These are phyloP conservation scores for Gymnobelideus leadbeateri DNA, from an alignment of 2,113 vertebrate species.

Conservation along the genomic window DNA sequence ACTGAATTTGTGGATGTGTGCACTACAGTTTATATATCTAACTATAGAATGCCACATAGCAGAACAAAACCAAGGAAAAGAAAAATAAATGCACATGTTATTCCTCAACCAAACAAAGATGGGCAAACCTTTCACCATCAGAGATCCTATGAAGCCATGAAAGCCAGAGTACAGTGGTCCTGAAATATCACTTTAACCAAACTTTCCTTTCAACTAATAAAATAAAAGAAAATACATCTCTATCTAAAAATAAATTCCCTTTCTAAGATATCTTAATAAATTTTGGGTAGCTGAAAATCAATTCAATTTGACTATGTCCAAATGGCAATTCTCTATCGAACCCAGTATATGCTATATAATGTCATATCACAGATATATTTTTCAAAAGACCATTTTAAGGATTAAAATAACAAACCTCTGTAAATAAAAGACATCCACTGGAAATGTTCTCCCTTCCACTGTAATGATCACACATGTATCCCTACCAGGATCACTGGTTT, in stretches of 20 bases:
- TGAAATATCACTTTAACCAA: not conserved
- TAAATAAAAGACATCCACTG: slow-evolving; percentile 97
- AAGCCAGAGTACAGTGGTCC: not conserved
- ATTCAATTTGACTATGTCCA: not conserved
- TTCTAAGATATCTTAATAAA: not conserved
- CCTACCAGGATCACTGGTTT: slow-evolving; percentile 91
- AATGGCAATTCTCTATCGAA: not conserved
- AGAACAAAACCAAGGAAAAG: not conserved
- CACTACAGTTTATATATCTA: not conserved
- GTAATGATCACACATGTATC: slow-evolving; percentile 97
- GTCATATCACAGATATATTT: not conserved
- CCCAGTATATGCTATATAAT: not conserved
- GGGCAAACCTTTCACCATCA: not conserved
- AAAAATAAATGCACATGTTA: not conserved
- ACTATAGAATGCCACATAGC: not conserved
- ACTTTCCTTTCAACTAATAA: not conserved
- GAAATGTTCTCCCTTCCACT: slow-evolving; percentile 95
- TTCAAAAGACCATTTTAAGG: slow-evolving; percentile 35
- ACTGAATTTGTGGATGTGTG: not conserved
- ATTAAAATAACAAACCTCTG: slow-evolving; percentile 89
- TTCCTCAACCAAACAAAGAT: not conserved
- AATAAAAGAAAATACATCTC: not conserved
- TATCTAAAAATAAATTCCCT: not conserved
- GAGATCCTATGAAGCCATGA: not conserved
- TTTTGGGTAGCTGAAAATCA: not conserved